phyloP scores from a whole-genome alignment of 2,797 vertebrate genomes.

The Gymnopithys bicolor region DNA sequence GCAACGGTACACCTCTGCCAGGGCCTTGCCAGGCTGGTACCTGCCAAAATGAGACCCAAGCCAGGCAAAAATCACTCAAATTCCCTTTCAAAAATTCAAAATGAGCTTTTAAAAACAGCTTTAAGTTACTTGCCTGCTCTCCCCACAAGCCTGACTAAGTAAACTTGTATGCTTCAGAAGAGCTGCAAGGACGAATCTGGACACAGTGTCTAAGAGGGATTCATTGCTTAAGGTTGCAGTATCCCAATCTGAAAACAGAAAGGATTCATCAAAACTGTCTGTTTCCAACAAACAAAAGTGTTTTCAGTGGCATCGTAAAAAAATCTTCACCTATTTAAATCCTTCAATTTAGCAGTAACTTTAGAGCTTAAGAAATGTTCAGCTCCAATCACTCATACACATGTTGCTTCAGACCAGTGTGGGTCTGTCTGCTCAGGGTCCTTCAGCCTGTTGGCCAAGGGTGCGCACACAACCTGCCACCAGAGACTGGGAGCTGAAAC shows the following conservation, averaged over 20 bases:
- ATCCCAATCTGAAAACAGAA: conserved; percentile 92
- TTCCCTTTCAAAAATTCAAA: background rate
- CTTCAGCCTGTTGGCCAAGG: background rate
- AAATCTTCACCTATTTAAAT: background rate
- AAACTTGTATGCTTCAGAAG: conserved; percentile 94
- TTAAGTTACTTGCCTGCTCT: conserved; percentile 86
- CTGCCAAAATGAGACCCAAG: conserved; percentile 71
- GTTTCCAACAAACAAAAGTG: background rate
- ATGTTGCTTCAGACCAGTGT: background rate
- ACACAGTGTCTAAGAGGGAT: conserved; percentile 92
- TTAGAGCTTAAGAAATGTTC: background rate
- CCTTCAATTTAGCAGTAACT: background rate
- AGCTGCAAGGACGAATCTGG: conserved; percentile 93
- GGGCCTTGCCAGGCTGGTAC: conserved; percentile 93
- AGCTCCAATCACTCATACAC: background rate
- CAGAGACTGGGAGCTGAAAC: background rate
- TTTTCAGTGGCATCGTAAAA: background rate
- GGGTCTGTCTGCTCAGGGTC: background rate
- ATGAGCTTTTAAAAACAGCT: background rate
- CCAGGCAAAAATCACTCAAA: background rate
- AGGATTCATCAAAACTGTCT: background rate
- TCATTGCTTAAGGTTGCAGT: conserved; percentile 93
- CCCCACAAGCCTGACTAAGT: conserved; percentile 89
- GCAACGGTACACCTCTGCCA: conserved; percentile 93
- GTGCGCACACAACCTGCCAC: background rate